A percentile compares a stretch with the other conserved stretches of the same genome.
phyloP scores from a whole-genome alignment of 2,113 vertebrate genomes.

The Aramus guarauna region DNA sequence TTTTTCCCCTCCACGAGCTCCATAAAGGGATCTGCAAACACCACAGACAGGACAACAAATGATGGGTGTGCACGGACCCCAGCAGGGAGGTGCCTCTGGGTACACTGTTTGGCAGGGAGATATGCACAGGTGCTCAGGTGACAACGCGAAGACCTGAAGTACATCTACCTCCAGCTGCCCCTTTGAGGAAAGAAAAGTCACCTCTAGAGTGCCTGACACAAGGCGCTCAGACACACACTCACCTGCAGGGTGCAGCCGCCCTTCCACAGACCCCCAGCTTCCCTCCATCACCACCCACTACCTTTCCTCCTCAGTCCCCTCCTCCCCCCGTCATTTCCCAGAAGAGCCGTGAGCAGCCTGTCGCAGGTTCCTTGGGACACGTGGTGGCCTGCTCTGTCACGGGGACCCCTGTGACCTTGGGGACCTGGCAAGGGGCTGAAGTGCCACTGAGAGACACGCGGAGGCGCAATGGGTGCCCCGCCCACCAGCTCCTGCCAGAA shows the following conservation, averaged over 20 bases:
- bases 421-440: neutral
- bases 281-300: neutral
- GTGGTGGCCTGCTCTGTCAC: fast-evolving
- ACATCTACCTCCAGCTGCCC: neutral
- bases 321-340: neutral
- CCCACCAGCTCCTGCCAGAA: neutral
- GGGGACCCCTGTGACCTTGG: neutral
- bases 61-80: fast-evolving
- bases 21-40: neutral
- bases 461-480: no score
- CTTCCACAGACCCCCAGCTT: neutral
- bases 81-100: neutral
- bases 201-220: fast-evolving
- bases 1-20: neutral
- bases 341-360: fast-evolving
- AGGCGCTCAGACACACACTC: fast-evolving
- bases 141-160: fast-evolving
- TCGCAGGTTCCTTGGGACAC: neutral
- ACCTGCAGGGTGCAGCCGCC: fast-evolving
- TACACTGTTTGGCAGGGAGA: no score
- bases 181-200: neutral
- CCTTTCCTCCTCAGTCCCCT: neutral
- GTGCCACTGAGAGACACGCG: neutral
- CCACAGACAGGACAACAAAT: neutral
- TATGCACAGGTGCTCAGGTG: fast-evolving